Evolutionary conservation across 2,113 vertebrate species (phyloP), one percentile per base, ranked within the genome.

Genomic region (human): DNA sequence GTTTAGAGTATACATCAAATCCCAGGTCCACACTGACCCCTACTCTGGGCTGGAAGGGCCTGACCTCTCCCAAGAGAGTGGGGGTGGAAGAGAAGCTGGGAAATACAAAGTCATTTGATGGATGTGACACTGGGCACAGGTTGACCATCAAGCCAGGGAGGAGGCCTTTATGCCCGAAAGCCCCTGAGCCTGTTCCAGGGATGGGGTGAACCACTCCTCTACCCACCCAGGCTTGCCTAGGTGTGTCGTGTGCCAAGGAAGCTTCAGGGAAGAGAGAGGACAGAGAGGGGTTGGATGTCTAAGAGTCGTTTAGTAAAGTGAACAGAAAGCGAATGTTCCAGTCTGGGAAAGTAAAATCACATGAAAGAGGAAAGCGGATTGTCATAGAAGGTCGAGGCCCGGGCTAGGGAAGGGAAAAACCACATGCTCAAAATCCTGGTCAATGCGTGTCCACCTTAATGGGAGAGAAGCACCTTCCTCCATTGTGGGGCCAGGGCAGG

Each of bases 371-470:
- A 70, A 61, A 64, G 89, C 38, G 1, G 35, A n/a, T 35, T 50
- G 20, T 52, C 35, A 61, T 0, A 7, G 81, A 25, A 32, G 55
- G 72, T 9, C 45, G 10, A 27, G 17, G 9, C 17, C 59, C 11
- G 52, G 20, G 22, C 50, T 30, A 32, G 32, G 40, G 64, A 40
- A 50, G 50, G 70, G 40, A 18, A n/a, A 43, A 4, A 38, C 23
- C 57, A 38, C 2, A 8, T 0, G 5, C 50, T 86, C 61, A 59
- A 43, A 52, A 14, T 52, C 52, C 76, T 22, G 12, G 55, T 27
- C 43, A 43, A 43, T 11, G 5, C 0, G 2, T 8, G 52, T 45
- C 52, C 52, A 4, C 20, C 10, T 43, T 6, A 2, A 17, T 0
- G 23, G 1, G 32, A 43, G 75, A 30, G 48, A 61, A 59, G 64